Evolutionary conservation across 2,113 vertebrate species (phyloP).

Genomic region (Tor tambroides): DNA sequence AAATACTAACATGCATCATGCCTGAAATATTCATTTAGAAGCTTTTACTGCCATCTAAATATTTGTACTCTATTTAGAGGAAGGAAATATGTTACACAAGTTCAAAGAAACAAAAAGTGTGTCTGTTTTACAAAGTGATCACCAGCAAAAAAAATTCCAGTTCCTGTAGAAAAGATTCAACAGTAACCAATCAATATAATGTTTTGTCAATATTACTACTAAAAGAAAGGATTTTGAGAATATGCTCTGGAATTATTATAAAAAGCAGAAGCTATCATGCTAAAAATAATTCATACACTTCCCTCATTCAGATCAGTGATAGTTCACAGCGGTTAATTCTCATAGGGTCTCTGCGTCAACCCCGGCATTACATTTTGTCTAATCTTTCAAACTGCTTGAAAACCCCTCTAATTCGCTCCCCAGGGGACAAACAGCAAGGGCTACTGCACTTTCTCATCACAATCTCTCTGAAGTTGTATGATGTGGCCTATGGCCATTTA

Average conservation of each 20-base stretch:
- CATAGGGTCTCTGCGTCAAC: conserved; percentile 18
- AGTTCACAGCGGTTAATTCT: conserved; percentile 20
- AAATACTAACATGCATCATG: conserved; percentile 33
- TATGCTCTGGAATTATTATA: not conserved
- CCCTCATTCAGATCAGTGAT: not conserved
- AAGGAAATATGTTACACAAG: not conserved
- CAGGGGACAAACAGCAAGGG: not conserved
- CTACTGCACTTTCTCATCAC: conserved; percentile 52
- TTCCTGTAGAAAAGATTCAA: not conserved
- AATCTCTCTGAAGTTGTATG: conserved; percentile 40
- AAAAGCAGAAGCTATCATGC: not conserved
- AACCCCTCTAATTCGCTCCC: conserved; percentile 40
- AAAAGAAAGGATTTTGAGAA: not conserved
- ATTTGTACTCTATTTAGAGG: conserved; percentile 27
- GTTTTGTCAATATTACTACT: not conserved
- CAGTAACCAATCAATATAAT: not conserved
- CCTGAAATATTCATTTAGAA: conserved; percentile 34
- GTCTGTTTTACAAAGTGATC: not conserved
- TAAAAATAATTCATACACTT: not conserved
- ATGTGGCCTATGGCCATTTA: conserved; percentile 47
- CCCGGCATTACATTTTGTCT: conserved; percentile 38
- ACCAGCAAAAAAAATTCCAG: not conserved
- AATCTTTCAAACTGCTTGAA: conserved; percentile 41
- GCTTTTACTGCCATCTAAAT: conserved; percentile 33
- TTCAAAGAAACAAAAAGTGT: conserved; percentile 14